A percentile compares a stretch with the other conserved stretches of the same genome.
Evolutionary conservation across 2,888 invertebrate species (phyloP).

Genomic region (Noctua janthe): DNA sequence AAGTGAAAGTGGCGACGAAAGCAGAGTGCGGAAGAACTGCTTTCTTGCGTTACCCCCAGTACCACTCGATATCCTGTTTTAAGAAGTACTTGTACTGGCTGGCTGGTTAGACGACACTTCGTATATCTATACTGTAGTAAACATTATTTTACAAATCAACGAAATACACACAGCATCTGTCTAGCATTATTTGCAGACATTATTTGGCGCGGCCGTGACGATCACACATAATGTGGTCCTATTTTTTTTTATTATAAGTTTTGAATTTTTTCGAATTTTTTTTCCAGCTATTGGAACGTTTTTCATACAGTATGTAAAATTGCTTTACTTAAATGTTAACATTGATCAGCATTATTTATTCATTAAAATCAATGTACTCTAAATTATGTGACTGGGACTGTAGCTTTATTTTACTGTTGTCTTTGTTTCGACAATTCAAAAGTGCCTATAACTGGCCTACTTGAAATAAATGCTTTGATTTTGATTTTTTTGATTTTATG

Average conservation of each 20-base stretch:
- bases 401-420: too few species aligned
- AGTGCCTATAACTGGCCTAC: too few species aligned
- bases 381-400: not conserved
- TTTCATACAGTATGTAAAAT: not conserved
- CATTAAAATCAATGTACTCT: not conserved
- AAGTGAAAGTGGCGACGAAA: constrained; percentile 78
- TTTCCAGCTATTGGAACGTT: not conserved
- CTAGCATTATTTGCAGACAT: not conserved
- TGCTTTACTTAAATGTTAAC: not conserved
- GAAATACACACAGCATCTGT: not conserved
- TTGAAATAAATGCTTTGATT: too few species aligned
- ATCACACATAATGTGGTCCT: not conserved
- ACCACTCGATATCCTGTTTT: constrained; percentile 69
- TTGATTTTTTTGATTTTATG: not conserved
- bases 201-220: not conserved
- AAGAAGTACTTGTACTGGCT: constrained; percentile 6
- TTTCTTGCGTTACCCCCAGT: constrained; percentile 68
- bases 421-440: too few species aligned
- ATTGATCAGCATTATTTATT: not conserved
- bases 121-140: not conserved
- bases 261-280: not conserved
- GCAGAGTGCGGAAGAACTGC: constrained; percentile 73
- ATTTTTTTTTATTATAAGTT: not conserved
- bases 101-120: not conserved
- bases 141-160: not conserved